A percentile compares a stretch with the other conserved stretches of the same genome.
These are phyloP conservation scores for Falco novaeseelandiae DNA, from an alignment of 2,797 vertebrate genomes.

Conservation along the genomic window DNA sequence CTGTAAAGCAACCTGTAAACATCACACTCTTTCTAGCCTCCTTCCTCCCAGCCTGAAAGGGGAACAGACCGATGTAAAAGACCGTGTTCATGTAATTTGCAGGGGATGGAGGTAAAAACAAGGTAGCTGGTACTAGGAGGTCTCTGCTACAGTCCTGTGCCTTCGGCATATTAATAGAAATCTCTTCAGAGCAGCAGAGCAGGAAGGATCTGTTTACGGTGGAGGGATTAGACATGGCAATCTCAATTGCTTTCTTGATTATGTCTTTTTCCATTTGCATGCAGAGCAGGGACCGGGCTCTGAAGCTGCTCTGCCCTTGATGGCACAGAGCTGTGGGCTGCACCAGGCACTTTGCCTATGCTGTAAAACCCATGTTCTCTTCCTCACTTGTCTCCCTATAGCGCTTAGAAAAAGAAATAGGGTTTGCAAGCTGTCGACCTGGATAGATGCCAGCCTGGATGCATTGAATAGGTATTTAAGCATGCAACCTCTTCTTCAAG, in stretches of 20 bases:
- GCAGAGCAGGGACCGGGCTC: not conserved
- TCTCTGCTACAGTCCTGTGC: not conserved
- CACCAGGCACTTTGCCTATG: accelerated
- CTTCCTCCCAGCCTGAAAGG: not conserved
- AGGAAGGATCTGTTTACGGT: not conserved
- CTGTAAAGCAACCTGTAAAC: not conserved
- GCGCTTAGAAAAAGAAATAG: not conserved
- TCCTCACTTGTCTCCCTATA: not conserved
- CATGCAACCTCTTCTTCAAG: not conserved
- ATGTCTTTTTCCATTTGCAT: slow-evolving; percentile 1
- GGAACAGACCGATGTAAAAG: not conserved
- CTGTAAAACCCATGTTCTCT: not conserved
- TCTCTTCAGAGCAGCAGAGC: not conserved
- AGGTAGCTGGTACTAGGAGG: not conserved
- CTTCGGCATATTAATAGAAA: not conserved
- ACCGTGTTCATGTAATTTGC: not conserved
- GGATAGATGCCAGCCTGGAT: not conserved
- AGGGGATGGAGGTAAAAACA: not conserved
- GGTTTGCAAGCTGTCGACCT: not conserved
- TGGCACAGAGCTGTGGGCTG: not conserved
- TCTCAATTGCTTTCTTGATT: not conserved
- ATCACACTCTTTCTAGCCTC: not conserved
- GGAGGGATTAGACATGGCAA: not conserved
- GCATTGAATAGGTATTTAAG: not conserved
- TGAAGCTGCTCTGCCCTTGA: not conserved